phyloP scores from a whole-genome alignment of 2,797 vertebrate genomes.

The Neostethus bicornis region DNA sequence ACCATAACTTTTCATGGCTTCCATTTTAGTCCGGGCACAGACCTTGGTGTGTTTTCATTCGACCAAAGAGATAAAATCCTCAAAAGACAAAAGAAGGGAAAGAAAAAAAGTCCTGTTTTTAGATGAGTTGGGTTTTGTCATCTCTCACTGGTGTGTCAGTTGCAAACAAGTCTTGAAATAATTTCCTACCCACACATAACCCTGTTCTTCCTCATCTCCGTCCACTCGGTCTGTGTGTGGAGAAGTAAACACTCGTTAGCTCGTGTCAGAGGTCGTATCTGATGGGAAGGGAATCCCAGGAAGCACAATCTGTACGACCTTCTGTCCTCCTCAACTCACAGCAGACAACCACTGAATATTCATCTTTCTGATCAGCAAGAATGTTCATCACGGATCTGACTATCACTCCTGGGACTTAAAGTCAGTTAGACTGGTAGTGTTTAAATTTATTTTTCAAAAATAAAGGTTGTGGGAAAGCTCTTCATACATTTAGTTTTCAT shows the following conservation, averaged over 20 bases:
- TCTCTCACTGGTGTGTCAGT: slow-evolving; percentile 6
- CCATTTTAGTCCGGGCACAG: slow-evolving; percentile 10
- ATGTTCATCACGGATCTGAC: slow-evolving; percentile 8
- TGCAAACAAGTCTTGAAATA: no score
- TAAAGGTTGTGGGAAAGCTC: no score
- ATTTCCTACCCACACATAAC: no score
- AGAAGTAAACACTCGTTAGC: slow-evolving; percentile 27
- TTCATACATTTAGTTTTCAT: no score
- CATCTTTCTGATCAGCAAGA: neutral
- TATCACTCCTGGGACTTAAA: neutral
- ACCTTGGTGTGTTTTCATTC: slow-evolving; percentile 8
- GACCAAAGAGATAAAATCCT: slow-evolving; percentile 7
- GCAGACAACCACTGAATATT: slow-evolving; percentile 11
- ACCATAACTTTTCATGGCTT: slow-evolving; percentile 8
- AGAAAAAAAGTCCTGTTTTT: slow-evolving; percentile 4
- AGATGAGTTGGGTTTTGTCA: slow-evolving; percentile 14
- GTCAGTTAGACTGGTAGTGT: no score
- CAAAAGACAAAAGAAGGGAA: slow-evolving; percentile 4
- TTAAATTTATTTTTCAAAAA: no score
- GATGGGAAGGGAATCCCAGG: slow-evolving; percentile 1
- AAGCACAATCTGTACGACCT: slow-evolving; percentile 6
- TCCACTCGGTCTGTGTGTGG: slow-evolving; percentile 35
- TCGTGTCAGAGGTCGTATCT: slow-evolving; percentile 17
- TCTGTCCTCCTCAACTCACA: slow-evolving; percentile 8
- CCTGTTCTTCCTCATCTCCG: slow-evolving; percentile 38